phyloP scores from a whole-genome alignment of 2,797 vertebrate genomes.

The Hemibagrus guttatus region DNA sequence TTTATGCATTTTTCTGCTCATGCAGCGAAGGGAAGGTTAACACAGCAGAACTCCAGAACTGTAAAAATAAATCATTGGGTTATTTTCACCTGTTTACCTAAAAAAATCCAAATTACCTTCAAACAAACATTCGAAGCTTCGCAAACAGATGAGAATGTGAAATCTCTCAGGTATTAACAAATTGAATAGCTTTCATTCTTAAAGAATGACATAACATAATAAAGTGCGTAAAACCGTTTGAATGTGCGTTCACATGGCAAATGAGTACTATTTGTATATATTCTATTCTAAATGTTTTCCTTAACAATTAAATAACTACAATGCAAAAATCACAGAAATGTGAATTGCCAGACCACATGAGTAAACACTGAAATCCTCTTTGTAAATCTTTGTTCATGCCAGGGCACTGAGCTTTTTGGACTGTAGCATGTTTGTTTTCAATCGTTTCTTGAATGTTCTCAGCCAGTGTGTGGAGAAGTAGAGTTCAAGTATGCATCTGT shows the following conservation, averaged over 20 bases:
- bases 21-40: background rate
- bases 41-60: background rate
- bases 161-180: background rate
- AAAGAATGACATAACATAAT: background rate
- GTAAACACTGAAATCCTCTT: background rate
- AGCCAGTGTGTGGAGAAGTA: background rate
- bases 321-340: background rate
- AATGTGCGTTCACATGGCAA: background rate
- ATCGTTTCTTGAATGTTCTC: background rate
- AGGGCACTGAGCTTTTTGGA: background rate
- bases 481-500: constrained; percentile 29
- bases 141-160: background rate
- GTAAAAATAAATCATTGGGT: background rate
- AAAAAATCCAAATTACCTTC: background rate
- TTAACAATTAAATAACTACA: background rate
- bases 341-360: background rate
- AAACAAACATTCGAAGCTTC: background rate
- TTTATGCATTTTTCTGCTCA: constrained; percentile 3
- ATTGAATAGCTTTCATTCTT: background rate
- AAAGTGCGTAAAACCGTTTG: background rate
- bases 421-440: background rate
- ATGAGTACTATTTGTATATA: background rate
- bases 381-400: background rate
- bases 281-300: constrained; percentile 8
- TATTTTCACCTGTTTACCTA: background rate